A percentile compares a stretch with the other conserved stretches of the same genome.
These are phyloP conservation scores for Megathymus violae DNA, from an alignment of 1,140 invertebrate species.

Conservation along the genomic window DNA sequence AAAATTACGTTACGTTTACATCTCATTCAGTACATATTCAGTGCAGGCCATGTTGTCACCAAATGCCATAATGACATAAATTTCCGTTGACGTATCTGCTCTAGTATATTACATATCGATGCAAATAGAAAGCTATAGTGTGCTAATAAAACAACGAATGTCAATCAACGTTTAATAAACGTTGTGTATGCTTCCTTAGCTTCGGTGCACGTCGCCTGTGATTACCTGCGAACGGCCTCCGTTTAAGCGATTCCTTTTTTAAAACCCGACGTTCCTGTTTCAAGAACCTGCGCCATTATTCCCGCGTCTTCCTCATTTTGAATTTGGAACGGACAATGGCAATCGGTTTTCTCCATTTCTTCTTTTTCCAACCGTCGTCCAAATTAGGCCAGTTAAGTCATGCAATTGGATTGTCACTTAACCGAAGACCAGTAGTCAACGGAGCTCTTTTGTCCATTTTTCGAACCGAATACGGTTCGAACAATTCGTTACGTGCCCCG, in stretches of 20 bases:
- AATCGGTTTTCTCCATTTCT: constrained; percentile 58
- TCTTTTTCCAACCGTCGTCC: constrained; percentile 43
- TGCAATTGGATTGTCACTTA: constrained; percentile 64
- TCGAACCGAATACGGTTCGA: constrained; percentile 46
- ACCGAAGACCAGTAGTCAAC: constrained; percentile 72
- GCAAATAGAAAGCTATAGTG: too few relatives aligned
- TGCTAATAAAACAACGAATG: too few relatives aligned
- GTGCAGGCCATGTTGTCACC: too few relatives aligned
- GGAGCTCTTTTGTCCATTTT: constrained; percentile 51
- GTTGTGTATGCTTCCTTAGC: constrained; percentile 47
- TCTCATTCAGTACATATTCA: too few relatives aligned
- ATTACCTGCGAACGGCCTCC: constrained; percentile 79
- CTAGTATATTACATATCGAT: too few relatives aligned
- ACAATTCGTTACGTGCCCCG: constrained; percentile 57
- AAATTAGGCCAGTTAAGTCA: constrained; percentile 69
- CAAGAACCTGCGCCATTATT: constrained; percentile 75
- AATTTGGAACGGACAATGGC: constrained; percentile 77
- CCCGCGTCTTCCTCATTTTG: constrained; percentile 76
- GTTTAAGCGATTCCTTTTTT: constrained; percentile 79
- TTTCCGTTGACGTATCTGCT: too few relatives aligned
- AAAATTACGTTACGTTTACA: too few relatives aligned
- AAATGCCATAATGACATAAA: too few relatives aligned
- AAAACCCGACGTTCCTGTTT: constrained; percentile 78
- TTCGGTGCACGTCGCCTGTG: constrained; percentile 68
- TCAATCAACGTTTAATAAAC: too few relatives aligned